A percentile compares a stretch with the other conserved stretches of the same genome.
Evolutionary conservation across 2,797 vertebrate species (phyloP).

Genomic region (Manis javanica): DNA sequence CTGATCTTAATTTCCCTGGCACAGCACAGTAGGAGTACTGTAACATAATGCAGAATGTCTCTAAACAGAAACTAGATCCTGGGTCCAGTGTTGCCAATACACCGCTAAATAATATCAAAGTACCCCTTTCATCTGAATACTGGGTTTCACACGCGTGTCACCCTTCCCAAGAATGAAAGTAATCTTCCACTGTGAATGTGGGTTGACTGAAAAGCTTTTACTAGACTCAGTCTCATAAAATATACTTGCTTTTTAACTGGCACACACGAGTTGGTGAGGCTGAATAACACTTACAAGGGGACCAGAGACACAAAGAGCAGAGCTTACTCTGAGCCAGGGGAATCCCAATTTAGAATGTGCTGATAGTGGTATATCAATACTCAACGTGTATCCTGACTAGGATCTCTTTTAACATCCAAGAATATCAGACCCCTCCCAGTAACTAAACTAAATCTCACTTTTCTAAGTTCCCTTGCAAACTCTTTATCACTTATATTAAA

Average conservation of each 20-base stretch:
- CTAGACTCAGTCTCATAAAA: slow-evolving; percentile 57
- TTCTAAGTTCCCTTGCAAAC: slow-evolving; percentile 12
- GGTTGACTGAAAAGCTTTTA: slow-evolving; percentile 68
- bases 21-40: slow-evolving; percentile 73
- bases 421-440: background rate
- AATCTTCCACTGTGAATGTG: slow-evolving; percentile 73
- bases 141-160: slow-evolving; percentile 24
- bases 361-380: slow-evolving; percentile 62
- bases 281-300: slow-evolving; percentile 64
- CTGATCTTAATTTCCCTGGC: slow-evolving; percentile 79
- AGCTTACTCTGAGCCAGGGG: slow-evolving; percentile 74
- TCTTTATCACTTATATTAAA: slow-evolving; percentile 24
- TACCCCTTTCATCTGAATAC: slow-evolving; percentile 73
- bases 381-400: slow-evolving; percentile 45
- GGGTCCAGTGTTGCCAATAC: slow-evolving; percentile 68
- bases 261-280: background rate
- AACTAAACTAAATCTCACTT: slow-evolving; percentile 37
- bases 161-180: slow-evolving; percentile 72
- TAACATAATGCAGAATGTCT: slow-evolving; percentile 77
- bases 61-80: slow-evolving; percentile 74
- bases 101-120: slow-evolving; percentile 69
- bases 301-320: slow-evolving; percentile 75
- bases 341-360: slow-evolving; percentile 77
- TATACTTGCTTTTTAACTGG: slow-evolving; percentile 64
- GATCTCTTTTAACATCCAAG: background rate